Evolutionary conservation across 2,113 vertebrate genomes (phyloP).

Genomic region (Clarias magur): DNA sequence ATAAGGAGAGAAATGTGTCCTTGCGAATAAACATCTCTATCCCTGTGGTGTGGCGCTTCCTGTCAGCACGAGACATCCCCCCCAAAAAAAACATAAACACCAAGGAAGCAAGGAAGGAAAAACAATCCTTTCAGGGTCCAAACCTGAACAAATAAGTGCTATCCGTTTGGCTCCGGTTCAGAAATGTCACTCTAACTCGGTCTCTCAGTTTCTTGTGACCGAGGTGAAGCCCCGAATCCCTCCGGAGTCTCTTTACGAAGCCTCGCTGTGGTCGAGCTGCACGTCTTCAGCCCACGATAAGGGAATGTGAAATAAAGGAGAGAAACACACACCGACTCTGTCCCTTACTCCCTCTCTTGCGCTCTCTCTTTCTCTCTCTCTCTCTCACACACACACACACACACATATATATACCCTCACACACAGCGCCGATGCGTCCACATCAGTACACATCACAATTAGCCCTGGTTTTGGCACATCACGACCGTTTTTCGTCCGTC

Average conservation of each 20-base stretch:
- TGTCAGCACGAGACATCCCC: not conserved
- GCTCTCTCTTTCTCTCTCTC: not conserved
- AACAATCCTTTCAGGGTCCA: not conserved
- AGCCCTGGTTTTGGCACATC: not conserved
- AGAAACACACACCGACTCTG: constrained; percentile 4
- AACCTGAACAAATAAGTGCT: not conserved
- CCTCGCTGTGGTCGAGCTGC: not conserved
- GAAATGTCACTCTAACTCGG: not conserved
- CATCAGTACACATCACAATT: constrained; percentile 12
- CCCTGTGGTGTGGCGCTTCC: not conserved
- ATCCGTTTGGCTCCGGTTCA: not conserved
- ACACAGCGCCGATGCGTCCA: not conserved
- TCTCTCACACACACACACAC: not conserved
- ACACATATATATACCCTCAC: not conserved
- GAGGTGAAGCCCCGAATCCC: not conserved
- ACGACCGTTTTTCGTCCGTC: not conserved
- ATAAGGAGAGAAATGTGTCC: not conserved
- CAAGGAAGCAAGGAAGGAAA: not conserved
- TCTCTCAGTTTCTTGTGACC: not conserved
- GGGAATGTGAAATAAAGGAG: not conserved
- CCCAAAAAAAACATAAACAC: not conserved
- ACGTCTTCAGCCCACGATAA: not conserved
- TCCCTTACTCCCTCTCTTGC: not conserved
- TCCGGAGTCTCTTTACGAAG: not conserved
- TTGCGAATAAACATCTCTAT: not conserved